A percentile compares a stretch with the other conserved stretches of the same genome.
Conservation (phyloP, 30 jellyfish, hydroid and myxozoan species). For the Hydractinia echinata region DNA sequence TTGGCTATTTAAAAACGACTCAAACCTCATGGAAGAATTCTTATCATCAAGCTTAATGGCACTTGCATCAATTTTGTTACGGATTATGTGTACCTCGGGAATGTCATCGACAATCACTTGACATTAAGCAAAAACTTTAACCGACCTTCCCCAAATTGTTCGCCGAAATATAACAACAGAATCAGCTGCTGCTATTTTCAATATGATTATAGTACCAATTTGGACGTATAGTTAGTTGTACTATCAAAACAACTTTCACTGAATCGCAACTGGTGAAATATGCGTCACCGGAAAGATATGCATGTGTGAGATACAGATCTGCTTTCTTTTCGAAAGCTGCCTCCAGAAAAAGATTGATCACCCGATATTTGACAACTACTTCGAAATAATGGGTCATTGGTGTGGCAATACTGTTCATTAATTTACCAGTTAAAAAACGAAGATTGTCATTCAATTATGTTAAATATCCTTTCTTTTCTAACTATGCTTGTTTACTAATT, state of each 20-base stretch:
- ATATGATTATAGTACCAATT: constrained; percentile 7
- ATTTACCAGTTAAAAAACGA: too few relatives aligned
- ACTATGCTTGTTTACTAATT: too few relatives aligned
- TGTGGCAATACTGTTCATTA: too few relatives aligned
- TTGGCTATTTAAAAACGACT: too few relatives aligned
- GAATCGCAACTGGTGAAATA: constrained; percentile 5
- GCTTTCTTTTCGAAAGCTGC: not conserved
- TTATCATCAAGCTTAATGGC: not conserved
- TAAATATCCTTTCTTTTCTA: too few relatives aligned
- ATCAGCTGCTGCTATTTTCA: not conserved
- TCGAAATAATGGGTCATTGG: not conserved
- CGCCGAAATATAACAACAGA: not conserved
- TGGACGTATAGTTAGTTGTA: constrained; percentile 5
- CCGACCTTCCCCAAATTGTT: not conserved
- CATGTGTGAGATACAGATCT: not conserved
- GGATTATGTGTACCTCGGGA: not conserved
- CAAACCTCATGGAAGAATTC: not conserved
- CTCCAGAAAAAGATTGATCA: constrained; percentile 8
- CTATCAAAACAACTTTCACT: constrained; percentile 6
- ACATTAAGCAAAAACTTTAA: not conserved
- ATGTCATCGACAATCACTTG: not conserved
- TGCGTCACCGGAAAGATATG: constrained; percentile 3
- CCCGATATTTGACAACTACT: constrained; percentile 9
- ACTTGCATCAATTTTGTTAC: not conserved
- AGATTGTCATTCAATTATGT: too few relatives aligned